Conservation (phyloP, 2,797 vertebrate species). For the Uromys caudimaculatus region DNA sequence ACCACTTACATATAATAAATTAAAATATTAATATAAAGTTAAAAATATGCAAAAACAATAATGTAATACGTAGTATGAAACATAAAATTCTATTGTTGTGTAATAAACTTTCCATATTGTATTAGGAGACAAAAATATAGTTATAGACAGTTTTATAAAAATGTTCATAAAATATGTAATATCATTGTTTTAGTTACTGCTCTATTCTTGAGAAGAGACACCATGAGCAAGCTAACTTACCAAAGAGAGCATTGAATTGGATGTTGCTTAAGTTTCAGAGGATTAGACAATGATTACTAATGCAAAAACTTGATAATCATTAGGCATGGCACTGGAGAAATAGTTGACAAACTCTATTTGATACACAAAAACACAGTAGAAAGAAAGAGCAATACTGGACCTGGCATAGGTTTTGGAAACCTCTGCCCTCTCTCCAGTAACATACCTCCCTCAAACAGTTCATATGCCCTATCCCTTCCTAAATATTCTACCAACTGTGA, state of each 20-base stretch:
- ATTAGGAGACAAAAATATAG: neutral
- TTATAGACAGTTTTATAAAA: neutral
- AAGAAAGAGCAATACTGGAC: neutral
- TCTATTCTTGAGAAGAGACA: neutral
- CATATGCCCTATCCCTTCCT: neutral
- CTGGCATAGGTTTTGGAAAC: neutral
- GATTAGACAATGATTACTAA: neutral
- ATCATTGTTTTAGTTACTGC: neutral
- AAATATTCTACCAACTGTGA: neutral
- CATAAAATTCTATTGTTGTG: neutral
- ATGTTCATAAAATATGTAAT: neutral
- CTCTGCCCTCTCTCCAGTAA: neutral
- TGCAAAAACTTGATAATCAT: neutral
- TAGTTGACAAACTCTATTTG: neutral
- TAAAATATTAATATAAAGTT: slow-evolving; percentile 8
- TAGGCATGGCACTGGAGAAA: neutral
- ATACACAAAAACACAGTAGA: neutral
- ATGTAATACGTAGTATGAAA: neutral
- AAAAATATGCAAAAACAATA: neutral
- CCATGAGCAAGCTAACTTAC: neutral
- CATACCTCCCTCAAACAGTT: neutral
- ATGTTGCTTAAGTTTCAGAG: neutral
- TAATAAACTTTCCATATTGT: neutral
- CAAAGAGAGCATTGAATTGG: neutral
- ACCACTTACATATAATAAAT: neutral